Conservation (phyloP, 2,113 vertebrate genomes). For the Aptenodytes forsteri region DNA sequence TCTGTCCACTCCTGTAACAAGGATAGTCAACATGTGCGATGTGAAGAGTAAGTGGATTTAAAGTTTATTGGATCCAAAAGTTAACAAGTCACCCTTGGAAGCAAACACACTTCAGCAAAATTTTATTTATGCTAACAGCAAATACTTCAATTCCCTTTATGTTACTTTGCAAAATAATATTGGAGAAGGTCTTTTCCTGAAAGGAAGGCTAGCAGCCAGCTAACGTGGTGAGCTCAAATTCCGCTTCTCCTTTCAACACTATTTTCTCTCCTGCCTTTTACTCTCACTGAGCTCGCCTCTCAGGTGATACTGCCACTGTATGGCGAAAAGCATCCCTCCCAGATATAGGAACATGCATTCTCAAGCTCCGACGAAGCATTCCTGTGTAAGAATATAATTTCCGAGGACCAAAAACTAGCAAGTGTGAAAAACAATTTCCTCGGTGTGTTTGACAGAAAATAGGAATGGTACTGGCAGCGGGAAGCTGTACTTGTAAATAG, state of each 20-base stretch:
- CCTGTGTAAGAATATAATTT: not conserved
- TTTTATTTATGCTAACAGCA: not conserved
- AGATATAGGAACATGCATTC: not conserved
- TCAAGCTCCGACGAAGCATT: not conserved
- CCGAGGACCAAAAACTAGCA: not conserved
- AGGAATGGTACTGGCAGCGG: not conserved
- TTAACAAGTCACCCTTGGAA: not conserved
- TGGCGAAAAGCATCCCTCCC: not conserved
- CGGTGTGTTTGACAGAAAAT: not conserved
- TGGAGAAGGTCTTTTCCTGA: not conserved
- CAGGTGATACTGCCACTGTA: not conserved
- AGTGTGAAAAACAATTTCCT: not conserved
- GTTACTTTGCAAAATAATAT: not conserved
- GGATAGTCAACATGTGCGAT: accelerated
- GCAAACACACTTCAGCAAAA: not conserved
- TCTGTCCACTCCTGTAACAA: not conserved
- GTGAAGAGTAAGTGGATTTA: not conserved
- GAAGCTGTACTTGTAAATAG: not conserved
- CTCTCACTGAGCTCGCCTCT: not conserved
- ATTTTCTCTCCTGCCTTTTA: not conserved
- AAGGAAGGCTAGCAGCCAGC: not conserved
- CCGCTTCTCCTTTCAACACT: not conserved
- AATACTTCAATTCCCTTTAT: not conserved
- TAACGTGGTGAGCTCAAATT: not conserved
- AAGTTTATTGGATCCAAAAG: not conserved